Evolutionary conservation across 2,797 vertebrate species (phyloP).

Genomic region (Protonibea diacanthus): DNA sequence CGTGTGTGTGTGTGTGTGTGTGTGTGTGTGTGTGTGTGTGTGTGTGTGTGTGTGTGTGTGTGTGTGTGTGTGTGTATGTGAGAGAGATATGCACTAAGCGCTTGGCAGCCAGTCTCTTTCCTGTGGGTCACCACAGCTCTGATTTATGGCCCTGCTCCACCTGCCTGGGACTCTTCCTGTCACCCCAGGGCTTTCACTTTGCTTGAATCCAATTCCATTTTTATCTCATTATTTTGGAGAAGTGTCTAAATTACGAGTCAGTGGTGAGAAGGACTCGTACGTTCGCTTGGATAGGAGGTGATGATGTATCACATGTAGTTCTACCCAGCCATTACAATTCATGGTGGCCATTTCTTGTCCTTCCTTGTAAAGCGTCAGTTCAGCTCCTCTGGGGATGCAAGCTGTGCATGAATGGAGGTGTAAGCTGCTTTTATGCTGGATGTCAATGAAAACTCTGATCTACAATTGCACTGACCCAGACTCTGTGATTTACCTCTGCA

Average conservation of each 20-base stretch:
- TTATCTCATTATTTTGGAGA: conserved; percentile 47
- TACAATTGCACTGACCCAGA: conserved; percentile 20
- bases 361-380: conserved; percentile 52
- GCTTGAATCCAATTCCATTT: conserved; percentile 48
- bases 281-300: conserved; percentile 27
- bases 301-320: conserved; percentile 38
- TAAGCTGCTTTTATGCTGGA: conserved; percentile 11
- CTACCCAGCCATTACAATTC: conserved; percentile 7
- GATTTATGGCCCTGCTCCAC: conserved; percentile 68
- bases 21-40: neutral
- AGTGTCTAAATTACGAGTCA: conserved; percentile 43
- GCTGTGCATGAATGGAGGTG: conserved; percentile 33
- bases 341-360: conserved; percentile 5
- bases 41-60: conserved; percentile 4
- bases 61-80: neutral
- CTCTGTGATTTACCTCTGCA: conserved; percentile 12
- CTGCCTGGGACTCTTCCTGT: conserved; percentile 43
- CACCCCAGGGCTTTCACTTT: conserved; percentile 39
- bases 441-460: conserved; percentile 30
- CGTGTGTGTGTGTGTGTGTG: conserved; percentile 1
- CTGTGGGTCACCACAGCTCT: conserved; percentile 52
- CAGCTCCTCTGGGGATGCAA: conserved; percentile 38
- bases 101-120: conserved; percentile 47
- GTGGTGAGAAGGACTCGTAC: conserved; percentile 16
- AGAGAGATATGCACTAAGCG: conserved; percentile 12